phyloP scores from a whole-genome alignment of 2,113 vertebrate species.

The Nothocercus julius region DNA sequence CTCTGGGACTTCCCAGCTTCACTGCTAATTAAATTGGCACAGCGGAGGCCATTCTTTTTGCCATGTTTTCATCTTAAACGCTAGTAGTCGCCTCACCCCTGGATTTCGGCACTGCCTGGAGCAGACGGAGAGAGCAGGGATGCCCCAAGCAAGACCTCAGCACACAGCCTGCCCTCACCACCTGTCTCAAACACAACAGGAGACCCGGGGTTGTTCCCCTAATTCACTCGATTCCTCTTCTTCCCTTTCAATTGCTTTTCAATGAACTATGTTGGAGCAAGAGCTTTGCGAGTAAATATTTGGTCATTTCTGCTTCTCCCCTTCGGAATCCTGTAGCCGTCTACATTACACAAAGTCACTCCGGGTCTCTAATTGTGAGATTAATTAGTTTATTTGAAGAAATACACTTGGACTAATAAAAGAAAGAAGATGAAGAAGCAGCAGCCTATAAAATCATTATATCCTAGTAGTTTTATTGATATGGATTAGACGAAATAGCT shows the following conservation, averaged over 20 bases:
- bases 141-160: background rate
- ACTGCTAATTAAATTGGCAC: background rate
- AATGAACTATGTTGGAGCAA: background rate
- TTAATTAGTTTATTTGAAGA: conserved; percentile 46
- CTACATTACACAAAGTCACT: background rate
- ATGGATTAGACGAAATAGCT: conserved; percentile 56
- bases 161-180: background rate
- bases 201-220: background rate
- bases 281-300: background rate
- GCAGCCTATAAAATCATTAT: conserved; percentile 45
- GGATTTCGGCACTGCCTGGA: background rate
- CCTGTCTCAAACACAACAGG: background rate
- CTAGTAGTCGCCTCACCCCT: background rate
- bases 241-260: background rate
- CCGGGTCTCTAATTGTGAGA: conserved; percentile 17
- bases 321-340: background rate
- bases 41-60: background rate
- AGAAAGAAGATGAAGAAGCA: conserved; percentile 21
- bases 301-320: background rate
- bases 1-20: background rate
- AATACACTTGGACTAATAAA: conserved; percentile 20
- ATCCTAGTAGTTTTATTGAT: conserved; percentile 42
- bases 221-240: background rate
- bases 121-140: background rate
- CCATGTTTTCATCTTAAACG: background rate